phyloP scores from a whole-genome alignment of 2,797 vertebrate genomes.

The Darevskia nairensis region DNA sequence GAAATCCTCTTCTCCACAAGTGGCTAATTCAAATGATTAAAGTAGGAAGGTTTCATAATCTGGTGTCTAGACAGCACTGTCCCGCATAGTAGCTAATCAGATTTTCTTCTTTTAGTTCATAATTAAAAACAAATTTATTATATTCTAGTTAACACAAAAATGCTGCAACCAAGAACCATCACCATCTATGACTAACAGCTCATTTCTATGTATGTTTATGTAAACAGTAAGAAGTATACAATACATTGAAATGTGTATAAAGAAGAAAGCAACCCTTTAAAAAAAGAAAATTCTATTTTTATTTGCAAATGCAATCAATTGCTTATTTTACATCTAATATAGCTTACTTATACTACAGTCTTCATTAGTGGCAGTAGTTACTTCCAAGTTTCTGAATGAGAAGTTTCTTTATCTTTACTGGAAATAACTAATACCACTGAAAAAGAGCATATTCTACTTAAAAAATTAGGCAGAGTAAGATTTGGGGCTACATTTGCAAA shows the following conservation, averaged over 20 bases:
- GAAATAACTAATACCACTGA: neutral
- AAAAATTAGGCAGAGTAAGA: neutral
- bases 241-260: neutral
- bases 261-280: neutral
- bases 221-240: neutral
- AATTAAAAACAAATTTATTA: slow-evolving; percentile 58
- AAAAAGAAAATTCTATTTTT: neutral
- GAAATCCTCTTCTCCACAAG: slow-evolving; percentile 29
- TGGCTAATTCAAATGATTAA: slow-evolving; percentile 31
- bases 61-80: slow-evolving; percentile 17
- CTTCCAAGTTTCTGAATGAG: neutral
- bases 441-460: neutral
- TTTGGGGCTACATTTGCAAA: neutral
- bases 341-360: neutral
- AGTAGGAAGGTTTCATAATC: slow-evolving; percentile 28
- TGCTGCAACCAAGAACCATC: slow-evolving; percentile 60
- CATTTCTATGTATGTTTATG: no score
- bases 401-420: neutral
- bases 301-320: neutral
- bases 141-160: slow-evolving; percentile 51
- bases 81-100: slow-evolving; percentile 31
- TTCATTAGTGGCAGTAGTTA: neutral
- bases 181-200: slow-evolving; percentile 45
- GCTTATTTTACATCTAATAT: neutral
- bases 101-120: slow-evolving; percentile 57